Percentiles rank a stretch among this genome's conserved stretches.
Conservation (phyloP, 2,113 vertebrate genomes). For the Otocyon megalotis region DNA sequence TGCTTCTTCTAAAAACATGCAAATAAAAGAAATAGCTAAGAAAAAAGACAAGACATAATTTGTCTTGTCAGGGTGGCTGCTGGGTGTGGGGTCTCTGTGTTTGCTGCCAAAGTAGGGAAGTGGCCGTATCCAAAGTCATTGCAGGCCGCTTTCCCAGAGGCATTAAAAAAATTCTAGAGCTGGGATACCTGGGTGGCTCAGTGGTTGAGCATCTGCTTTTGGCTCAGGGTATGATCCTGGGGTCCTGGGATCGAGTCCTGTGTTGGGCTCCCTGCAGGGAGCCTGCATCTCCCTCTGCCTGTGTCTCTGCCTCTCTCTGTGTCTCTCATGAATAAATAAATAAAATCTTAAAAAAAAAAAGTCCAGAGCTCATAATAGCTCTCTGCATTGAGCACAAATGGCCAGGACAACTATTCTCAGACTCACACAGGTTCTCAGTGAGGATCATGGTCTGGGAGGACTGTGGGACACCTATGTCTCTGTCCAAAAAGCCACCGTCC, state of each 20-base stretch:
- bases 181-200: no score
- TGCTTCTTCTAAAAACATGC: constrained; percentile 13
- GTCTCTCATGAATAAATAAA: no score
- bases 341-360: not conserved
- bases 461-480: not conserved
- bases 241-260: no score
- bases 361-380: not conserved
- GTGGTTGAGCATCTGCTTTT: no score
- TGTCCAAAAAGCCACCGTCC: not conserved
- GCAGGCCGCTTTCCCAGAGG: not conserved
- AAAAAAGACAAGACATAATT: not conserved
- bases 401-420: not conserved
- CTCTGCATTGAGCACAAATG: not conserved
- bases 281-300: no score
- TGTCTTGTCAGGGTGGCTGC: not conserved
- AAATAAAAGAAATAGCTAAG: not conserved
- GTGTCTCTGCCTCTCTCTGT: no score
- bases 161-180: not conserved
- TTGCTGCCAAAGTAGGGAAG: not conserved
- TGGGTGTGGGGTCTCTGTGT: not conserved
- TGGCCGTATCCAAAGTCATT: not conserved
- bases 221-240: no score
- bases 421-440: not conserved
- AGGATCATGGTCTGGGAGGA: not conserved
- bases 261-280: no score